Conservation (phyloP, 2,797 vertebrate genomes). For the Sebastes flavidus region DNA sequence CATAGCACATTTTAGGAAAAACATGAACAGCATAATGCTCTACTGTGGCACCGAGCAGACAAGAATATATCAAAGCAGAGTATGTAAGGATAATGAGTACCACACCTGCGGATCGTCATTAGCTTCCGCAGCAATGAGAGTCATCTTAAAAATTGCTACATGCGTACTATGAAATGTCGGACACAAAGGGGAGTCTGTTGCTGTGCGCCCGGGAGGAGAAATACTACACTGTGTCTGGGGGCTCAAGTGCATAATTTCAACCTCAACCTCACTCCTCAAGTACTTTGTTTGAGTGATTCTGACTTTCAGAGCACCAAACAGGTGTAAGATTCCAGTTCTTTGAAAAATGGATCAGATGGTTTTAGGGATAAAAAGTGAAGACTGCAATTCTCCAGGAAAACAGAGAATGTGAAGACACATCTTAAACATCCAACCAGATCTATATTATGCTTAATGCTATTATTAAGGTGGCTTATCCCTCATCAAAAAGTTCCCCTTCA, state of each 20-base stretch:
- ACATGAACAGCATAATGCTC: neutral
- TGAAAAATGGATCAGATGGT: slow-evolving; percentile 24
- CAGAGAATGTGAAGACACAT: neutral
- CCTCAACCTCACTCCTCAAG: slow-evolving; percentile 41
- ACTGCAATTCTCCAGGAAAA: neutral
- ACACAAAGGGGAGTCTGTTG: slow-evolving; percentile 81
- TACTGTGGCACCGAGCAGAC: slow-evolving; percentile 20
- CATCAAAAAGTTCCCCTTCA: neutral
- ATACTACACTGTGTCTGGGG: slow-evolving; percentile 70
- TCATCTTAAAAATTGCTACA: slow-evolving; percentile 79
- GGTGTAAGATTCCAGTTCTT: slow-evolving; percentile 51
- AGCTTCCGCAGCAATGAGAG: slow-evolving; percentile 67
- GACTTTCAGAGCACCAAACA: slow-evolving; percentile 61
- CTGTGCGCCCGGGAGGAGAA: slow-evolving; percentile 64
- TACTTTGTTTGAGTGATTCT: slow-evolving; percentile 61
- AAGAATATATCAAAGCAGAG: slow-evolving; percentile 52
- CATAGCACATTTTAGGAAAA: neutral
- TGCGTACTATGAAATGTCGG: slow-evolving; percentile 61
- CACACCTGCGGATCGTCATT: slow-evolving; percentile 70
- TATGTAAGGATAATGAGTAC: slow-evolving; percentile 53
- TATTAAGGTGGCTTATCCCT: neutral
- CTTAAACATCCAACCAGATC: neutral
- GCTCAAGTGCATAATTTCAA: slow-evolving; percentile 75
- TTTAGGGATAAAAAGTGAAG: slow-evolving; percentile 9
- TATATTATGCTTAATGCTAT: neutral